A percentile compares a stretch with the other conserved stretches of the same genome.
Evolutionary conservation across 2,888 invertebrate genomes (phyloP).

Genomic region (Scaptomyza caliginosa): DNA sequence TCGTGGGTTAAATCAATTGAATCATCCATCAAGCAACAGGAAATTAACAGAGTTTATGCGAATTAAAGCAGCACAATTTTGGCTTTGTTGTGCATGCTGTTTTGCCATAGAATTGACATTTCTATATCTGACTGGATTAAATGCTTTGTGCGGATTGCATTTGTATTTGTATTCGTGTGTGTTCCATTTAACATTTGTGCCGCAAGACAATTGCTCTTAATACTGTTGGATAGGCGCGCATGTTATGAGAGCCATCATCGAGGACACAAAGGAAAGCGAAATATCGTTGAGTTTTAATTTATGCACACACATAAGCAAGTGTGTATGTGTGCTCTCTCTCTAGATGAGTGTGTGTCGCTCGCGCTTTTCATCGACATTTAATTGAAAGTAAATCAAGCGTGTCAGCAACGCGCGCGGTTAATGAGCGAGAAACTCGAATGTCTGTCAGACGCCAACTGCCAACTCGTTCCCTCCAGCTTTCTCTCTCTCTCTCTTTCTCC

Average conservation of each 20-base stretch:
- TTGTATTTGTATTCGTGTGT: constrained; percentile 17
- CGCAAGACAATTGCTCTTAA: constrained; percentile 61
- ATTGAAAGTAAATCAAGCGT: constrained; percentile 81
- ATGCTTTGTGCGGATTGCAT: constrained; percentile 3
- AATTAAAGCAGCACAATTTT: constrained; percentile 6
- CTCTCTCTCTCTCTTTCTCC: background rate
- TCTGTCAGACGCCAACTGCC: constrained; percentile 52
- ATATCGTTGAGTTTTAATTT: constrained; percentile 64
- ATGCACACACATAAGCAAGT: constrained; percentile 48
- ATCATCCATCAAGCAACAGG: constrained; percentile 43
- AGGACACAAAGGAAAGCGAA: constrained; percentile 39
- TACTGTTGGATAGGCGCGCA: constrained; percentile 38
- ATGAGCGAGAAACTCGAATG: constrained; percentile 79
- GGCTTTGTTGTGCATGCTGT: background rate
- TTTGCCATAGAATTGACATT: background rate
- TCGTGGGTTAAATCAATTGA: constrained; percentile 22
- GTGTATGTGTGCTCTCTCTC: constrained; percentile 10
- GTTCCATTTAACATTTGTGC: constrained; percentile 48
- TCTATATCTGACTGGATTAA: background rate
- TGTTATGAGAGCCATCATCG: constrained; percentile 61
- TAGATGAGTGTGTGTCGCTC: constrained; percentile 41
- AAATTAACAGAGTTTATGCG: constrained; percentile 34
- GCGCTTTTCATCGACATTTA: constrained; percentile 76
- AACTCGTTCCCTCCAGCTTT: constrained; percentile 1
- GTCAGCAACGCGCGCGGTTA: constrained; percentile 76